Evolutionary conservation across 2,888 invertebrate genomes (phyloP).

Genomic region (Ormyrus pomaceus): DNA sequence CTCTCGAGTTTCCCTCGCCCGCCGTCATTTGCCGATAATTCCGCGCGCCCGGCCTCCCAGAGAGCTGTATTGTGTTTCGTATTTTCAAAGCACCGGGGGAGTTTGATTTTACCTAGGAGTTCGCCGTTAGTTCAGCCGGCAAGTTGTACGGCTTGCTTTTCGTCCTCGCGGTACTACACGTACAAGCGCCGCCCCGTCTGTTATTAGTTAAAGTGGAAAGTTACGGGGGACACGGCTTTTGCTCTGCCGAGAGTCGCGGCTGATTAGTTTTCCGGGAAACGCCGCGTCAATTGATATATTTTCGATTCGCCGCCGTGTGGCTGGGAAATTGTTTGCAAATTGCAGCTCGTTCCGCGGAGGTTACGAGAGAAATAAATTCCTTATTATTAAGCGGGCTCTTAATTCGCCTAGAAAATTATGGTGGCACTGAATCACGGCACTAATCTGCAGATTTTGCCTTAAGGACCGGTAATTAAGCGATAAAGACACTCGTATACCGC

Average conservation of each 20-base stretch:
- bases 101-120: conserved; percentile 37
- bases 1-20: conserved; percentile 3
- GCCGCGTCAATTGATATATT: too few relatives aligned
- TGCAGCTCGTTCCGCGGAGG: too few relatives aligned
- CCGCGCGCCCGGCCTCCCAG: not conserved
- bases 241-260: too few relatives aligned
- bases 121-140: conserved; percentile 48
- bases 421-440: not conserved
- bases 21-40: conserved; percentile 50
- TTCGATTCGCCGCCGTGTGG: too few relatives aligned
- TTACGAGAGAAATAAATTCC: too few relatives aligned
- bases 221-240: conserved; percentile 5
- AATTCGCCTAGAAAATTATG: conserved; percentile 4
- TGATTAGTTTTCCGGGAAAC: too few relatives aligned
- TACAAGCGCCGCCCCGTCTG: not conserved
- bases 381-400: not conserved
- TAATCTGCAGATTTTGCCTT: not conserved
- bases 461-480: conserved; percentile 17
- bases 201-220: conserved; percentile 52
- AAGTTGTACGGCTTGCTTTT: conserved; percentile 42
- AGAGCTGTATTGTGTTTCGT: conserved; percentile 18
- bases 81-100: not conserved
- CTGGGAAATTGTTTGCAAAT: too few relatives aligned
- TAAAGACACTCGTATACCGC: not conserved
- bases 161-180: not conserved